A percentile compares a stretch with the other conserved stretches of the same genome.
phyloP scores from a whole-genome alignment of 1,140 invertebrate genomes.

The Andricus grossulariae region DNA sequence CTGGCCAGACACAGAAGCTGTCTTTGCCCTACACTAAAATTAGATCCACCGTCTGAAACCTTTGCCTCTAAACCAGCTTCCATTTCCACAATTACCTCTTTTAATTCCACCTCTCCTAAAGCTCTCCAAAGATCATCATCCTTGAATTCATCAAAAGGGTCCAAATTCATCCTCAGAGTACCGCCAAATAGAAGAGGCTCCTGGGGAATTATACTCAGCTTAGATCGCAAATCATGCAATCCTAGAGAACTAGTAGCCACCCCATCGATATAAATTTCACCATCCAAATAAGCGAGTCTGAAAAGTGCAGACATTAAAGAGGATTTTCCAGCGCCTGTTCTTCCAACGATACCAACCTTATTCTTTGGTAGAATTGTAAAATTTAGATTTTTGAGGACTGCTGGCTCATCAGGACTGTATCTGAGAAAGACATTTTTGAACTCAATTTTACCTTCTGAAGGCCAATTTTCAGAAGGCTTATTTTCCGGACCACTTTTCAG shows the following conservation, averaged over 20 bases:
- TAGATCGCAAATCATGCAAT: too few species aligned
- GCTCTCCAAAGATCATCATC: too few species aligned
- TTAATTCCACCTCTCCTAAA: too few species aligned
- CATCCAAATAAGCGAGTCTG: slow-evolving; percentile 83
- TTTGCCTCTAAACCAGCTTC: slow-evolving; percentile 80
- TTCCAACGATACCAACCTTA: slow-evolving; percentile 79
- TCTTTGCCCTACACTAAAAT: slow-evolving; percentile 88
- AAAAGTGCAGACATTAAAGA: slow-evolving; percentile 85
- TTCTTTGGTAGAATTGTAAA: slow-evolving; percentile 69
- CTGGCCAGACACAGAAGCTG: slow-evolving; percentile 81
- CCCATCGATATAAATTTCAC: slow-evolving; percentile 84
- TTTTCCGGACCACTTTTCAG: too few species aligned
- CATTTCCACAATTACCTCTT: slow-evolving; percentile 53
- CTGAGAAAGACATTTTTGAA: slow-evolving; percentile 80
- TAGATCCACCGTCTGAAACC: slow-evolving; percentile 85
- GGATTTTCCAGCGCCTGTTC: slow-evolving; percentile 86
- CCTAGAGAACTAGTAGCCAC: slow-evolving; percentile 62
- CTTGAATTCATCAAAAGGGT: too few species aligned
- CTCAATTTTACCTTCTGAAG: slow-evolving; percentile 80
- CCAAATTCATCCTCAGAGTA: too few species aligned
- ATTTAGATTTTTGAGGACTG: slow-evolving; percentile 62
- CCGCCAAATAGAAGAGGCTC: too few species aligned
- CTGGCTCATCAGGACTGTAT: slow-evolving; percentile 71
- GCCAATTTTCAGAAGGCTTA: slow-evolving; percentile 78
- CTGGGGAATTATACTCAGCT: too few species aligned